phyloP scores from a whole-genome alignment of 2,113 vertebrate genomes.

The Tychaedon coryphoeus region DNA sequence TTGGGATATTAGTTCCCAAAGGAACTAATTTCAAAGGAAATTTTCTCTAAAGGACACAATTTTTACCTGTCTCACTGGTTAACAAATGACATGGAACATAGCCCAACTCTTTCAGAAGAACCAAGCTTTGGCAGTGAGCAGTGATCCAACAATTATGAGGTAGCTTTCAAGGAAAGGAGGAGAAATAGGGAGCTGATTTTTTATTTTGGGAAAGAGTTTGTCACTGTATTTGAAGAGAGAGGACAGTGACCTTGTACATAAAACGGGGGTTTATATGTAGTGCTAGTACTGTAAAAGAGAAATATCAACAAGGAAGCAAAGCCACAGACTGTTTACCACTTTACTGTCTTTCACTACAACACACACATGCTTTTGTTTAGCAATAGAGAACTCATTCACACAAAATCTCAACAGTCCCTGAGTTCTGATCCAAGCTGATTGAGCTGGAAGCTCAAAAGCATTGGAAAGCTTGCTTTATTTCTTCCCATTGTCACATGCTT shows the following conservation, averaged over 20 bases:
- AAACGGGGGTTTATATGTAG: neutral
- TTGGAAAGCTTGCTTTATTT: constrained; percentile 25
- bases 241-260: neutral
- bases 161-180: neutral
- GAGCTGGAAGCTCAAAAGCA: constrained; percentile 22
- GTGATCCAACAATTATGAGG: neutral
- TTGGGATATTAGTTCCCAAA: neutral
- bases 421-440: constrained; percentile 29
- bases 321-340: neutral
- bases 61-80: neutral
- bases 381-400: constrained; percentile 27
- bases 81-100: neutral
- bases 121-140: neutral
- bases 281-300: neutral
- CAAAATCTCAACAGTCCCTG: neutral
- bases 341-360: neutral
- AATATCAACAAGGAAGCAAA: constrained; percentile 6
- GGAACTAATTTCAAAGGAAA: neutral
- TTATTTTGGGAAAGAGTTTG: neutral
- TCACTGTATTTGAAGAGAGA: neutral
- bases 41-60: neutral
- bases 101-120: neutral
- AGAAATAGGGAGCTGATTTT: neutral
- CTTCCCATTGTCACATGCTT: constrained; percentile 56
- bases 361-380: constrained; percentile 37